These are phyloP conservation scores for Cheracebus regulus DNA, from an alignment of 2,797 vertebrate species.

Conservation along the genomic window DNA sequence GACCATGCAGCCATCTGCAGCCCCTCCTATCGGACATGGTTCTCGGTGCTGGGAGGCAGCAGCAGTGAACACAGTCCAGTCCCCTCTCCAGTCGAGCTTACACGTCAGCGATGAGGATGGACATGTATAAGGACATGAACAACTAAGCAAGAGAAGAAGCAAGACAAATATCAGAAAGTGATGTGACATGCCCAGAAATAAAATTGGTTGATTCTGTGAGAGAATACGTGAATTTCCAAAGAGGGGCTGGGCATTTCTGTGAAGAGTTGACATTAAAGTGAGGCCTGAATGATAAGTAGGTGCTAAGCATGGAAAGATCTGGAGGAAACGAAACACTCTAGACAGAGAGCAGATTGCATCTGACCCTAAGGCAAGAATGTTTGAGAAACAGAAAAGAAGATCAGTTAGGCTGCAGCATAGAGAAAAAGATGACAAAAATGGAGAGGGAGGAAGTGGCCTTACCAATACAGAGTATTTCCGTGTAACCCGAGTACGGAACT, in stretches of 20 bases:
- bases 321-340: neutral
- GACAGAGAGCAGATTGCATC: neutral
- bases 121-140: neutral
- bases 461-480: neutral
- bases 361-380: neutral
- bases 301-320: neutral
- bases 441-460: neutral
- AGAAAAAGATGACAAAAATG: rapidly evolving
- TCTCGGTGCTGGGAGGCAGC: neutral
- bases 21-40: too few species aligned
- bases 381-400: neutral
- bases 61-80: neutral
- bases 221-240: neutral
- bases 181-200: neutral
- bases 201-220: neutral
- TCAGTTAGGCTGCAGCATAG: neutral
- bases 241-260: neutral
- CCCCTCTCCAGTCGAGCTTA: neutral
- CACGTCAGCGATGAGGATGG: neutral
- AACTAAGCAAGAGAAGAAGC: neutral
- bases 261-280: neutral
- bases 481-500: neutral
- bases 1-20: rapidly evolving
- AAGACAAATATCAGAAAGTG: neutral
- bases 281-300: neutral